Conservation (phyloP, 1,140 invertebrate genomes). For the Akabosia matsudoensis region DNA sequence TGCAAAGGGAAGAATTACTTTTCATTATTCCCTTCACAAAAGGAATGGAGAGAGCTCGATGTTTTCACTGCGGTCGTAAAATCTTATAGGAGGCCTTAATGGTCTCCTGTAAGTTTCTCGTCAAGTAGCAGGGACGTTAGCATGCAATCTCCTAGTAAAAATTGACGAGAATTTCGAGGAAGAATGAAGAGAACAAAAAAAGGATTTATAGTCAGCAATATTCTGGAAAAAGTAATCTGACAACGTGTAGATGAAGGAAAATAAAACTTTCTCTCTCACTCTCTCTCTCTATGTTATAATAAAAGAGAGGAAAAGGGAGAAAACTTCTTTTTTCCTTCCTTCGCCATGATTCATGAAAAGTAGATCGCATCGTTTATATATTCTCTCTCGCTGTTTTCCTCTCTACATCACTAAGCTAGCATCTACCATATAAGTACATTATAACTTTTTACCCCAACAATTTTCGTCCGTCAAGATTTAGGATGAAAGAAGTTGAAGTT, state of each 20-base stretch:
- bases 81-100: conserved; percentile 22
- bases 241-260: background rate
- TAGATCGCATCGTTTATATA: conserved; percentile 16
- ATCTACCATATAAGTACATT: no score
- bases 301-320: background rate
- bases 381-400: background rate
- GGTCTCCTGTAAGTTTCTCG: conserved; percentile 17
- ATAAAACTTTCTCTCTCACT: background rate
- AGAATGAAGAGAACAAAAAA: conserved; percentile 6
- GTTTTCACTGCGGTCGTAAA: background rate
- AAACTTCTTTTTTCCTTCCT: background rate
- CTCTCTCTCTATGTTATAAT: background rate
- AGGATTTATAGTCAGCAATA: background rate
- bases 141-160: conserved; percentile 19
- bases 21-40: background rate
- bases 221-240: background rate
- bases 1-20: background rate
- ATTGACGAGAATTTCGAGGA: background rate
- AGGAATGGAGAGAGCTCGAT: background rate
- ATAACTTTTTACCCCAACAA: background rate
- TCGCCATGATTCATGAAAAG: conserved; percentile 15
- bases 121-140: background rate
- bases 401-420: background rate
- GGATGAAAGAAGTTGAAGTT: background rate
- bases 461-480: background rate